Base-by-base conservation (phyloP, 30 jellyfish, hydroid and myxozoan species). In the Nemopilema nomurai region DNA sequence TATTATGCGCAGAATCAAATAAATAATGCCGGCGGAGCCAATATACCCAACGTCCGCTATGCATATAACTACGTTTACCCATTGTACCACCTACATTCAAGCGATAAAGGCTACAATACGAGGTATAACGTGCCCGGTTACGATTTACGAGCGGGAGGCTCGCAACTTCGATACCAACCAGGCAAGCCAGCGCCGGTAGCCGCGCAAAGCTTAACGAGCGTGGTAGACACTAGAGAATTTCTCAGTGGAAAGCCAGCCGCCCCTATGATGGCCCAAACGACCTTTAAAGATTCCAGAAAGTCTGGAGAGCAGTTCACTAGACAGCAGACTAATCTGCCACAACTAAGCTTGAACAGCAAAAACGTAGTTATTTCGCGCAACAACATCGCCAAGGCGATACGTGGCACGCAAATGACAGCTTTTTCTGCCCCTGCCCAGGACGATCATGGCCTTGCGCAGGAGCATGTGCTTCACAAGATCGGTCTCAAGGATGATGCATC, bases 401-500 rank as follows among this genome's bases (percentile, higher is more conserved):
- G 0, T 31, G 49, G 29, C 17, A 33, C 62, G 13, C 18, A 26
- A 33, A 71, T 26, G 0, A 26, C 13, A 26, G 64, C 26, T 23
- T 13, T 31, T 30, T 24, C 64, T 1, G 63, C 28, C 29, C 17
- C 30, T 18, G 18, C 29, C 24, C 81, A 20, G 30, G 50, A 51
- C n/a, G n/a, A n/a, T 0, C 81, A 51, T 26, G 18, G 41, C n/a
- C 24, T 65, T 18, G 69, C 68, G 67, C 78, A 69, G 29, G 93
- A 84, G 22, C 41, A 49, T 20, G 49, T 68, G 0, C 83, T 84
- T 16, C 87, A 84, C 63, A 63, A 74, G 18, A 77, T 86, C n/a
- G 96, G 96, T 27, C 86, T 89, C 25, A 81, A 74, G 28, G 96
- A 89, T 53, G 92, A 81, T 74, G 96, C 96, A 8, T 89, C 96